These are phyloP conservation scores for Trissoscelio sp. DNA, from an alignment of 2,888 invertebrate species.

Conservation along the genomic window DNA sequence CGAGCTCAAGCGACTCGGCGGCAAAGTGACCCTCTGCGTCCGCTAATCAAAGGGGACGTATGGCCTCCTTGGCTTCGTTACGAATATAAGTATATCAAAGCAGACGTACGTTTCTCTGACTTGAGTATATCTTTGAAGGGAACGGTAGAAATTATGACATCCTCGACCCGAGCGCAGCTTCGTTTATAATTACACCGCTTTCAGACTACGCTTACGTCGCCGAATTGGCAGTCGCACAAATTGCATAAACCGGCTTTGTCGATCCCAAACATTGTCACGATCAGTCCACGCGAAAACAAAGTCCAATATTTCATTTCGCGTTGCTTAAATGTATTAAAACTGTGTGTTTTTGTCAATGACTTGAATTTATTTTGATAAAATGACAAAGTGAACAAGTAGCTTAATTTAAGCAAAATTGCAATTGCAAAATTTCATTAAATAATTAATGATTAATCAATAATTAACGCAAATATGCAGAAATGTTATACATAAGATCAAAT, in stretches of 20 bases:
- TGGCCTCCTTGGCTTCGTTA: constrained; percentile 73
- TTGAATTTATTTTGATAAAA: no score
- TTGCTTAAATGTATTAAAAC: background rate
- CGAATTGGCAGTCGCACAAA: constrained; percentile 29
- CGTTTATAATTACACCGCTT: constrained; percentile 57
- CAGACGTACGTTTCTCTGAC: constrained; percentile 73
- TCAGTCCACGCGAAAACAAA: background rate
- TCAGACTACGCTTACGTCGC: constrained; percentile 41
- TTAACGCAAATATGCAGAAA: no score
- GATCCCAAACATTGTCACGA: constrained; percentile 25
- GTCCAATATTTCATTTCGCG: background rate
- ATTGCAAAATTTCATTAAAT: no score
- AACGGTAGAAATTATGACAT: constrained; percentile 80
- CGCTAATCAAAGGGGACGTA: constrained; percentile 80
- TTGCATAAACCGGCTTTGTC: constrained; percentile 42
- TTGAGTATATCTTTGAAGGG: constrained; percentile 80
- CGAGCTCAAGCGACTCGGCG: constrained; percentile 72
- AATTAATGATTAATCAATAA: no score
- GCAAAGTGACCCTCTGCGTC: constrained; percentile 73
- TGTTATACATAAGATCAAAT: no score
- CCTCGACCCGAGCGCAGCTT: constrained; percentile 25
- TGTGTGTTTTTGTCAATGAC: no score
- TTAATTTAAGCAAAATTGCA: no score
- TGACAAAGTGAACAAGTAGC: no score
- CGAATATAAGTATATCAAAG: constrained; percentile 81